Conservation (phyloP, 2,888 invertebrate genomes). For the Leptarthrus brevirostris region DNA sequence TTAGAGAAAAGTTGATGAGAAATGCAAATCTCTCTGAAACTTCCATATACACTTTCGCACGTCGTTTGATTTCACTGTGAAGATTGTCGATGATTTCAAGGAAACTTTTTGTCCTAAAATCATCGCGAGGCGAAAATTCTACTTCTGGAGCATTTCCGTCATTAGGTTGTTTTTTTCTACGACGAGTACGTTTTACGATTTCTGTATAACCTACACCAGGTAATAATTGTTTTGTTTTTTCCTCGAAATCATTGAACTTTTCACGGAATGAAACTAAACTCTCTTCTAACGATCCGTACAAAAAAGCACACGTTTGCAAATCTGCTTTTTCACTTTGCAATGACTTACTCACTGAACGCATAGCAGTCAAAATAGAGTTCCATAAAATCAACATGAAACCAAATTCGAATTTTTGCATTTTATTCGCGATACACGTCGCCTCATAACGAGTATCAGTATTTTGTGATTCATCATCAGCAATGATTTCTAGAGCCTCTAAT, state of each 20-base stretch:
- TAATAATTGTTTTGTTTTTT: constrained; percentile 19
- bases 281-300: constrained; percentile 8
- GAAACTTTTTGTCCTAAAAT: constrained; percentile 16
- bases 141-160: constrained; percentile 30
- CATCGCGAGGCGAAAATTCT: not conserved
- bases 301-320: constrained; percentile 26
- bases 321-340: not conserved
- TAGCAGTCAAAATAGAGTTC: constrained; percentile 10
- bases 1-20: too few relatives aligned
- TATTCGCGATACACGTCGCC: constrained; percentile 9
- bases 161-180: constrained; percentile 13
- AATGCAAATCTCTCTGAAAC: constrained; percentile 13
- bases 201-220: constrained; percentile 9
- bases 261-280: constrained; percentile 12
- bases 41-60: constrained; percentile 2
- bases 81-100: constrained; percentile 21
- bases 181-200: constrained; percentile 4
- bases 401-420: constrained; percentile 22
- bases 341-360: constrained; percentile 11
- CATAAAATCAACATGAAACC: constrained; percentile 17
- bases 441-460: constrained; percentile 6
- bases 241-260: constrained; percentile 8
- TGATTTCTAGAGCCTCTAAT: not conserved
- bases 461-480: constrained; percentile 27
- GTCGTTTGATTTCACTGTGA: constrained; percentile 14